Evolutionary conservation across 1,140 invertebrate genomes (phyloP), one percentile per base, ranked within the genome.

Genomic region (Drosophila athabasca): DNA sequence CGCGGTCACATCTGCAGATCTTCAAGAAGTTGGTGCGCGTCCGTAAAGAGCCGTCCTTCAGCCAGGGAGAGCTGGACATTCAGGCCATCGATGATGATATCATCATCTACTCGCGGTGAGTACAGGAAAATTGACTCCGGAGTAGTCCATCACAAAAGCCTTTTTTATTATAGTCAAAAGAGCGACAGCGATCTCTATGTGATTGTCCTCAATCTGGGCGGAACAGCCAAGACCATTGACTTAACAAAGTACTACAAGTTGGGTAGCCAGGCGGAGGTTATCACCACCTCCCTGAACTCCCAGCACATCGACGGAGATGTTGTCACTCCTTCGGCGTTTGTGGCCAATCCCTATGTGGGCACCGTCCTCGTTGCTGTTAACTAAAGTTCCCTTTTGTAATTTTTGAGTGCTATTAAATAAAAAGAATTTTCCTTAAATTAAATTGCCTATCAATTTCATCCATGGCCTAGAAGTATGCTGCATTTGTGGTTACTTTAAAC

Each of bases 1-100:
- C 84, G 0, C 82, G 83, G 5, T 91, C 90, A 9, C 84, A 91
- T 62, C 59, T 92, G 29, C 90, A 91, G 46, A 82, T 92, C 49
- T 92, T 90, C 54, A 92, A 92, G 62, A 85, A 81, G 1, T 24
- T 92, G 8, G 70, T 80, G 35, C 68, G 66, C n/a, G 69, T 91
- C 0, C 76, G 91, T 19, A 77, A 91, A 51, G 90, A 91, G 22
- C 79, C 85, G 0, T 88, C 90, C 0, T 90, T 91, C 75, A 67
- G 72, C 5, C 45, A 73, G 51, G 79, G 90, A 7, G 72, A 52
- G 2, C 53, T 91, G 0, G 58, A 62, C 2, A 91, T 91, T 13
- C 73, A 90, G 45, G 72, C 90, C 6, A 9, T 90, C n/a, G 68
- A 76, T 29, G 79, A 90, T 29, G 72, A 91, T 51, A 31, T 91